These are phyloP conservation scores for Phyllostomus discolor DNA, from an alignment of 2,113 vertebrate species.

Conservation along the genomic window DNA sequence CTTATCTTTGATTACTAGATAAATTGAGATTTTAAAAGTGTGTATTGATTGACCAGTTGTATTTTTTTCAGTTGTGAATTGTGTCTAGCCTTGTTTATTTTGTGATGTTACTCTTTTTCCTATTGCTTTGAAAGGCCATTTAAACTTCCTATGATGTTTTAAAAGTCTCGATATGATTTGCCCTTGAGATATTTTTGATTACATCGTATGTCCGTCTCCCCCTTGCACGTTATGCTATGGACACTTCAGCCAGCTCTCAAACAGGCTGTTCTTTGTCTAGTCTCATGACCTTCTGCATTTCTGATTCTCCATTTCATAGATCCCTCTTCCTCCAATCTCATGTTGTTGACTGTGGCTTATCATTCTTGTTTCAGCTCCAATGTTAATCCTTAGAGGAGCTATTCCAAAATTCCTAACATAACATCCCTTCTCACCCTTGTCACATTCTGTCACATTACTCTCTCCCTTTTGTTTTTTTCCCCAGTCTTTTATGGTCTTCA, in stretches of 20 bases:
- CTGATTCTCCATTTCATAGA: background rate
- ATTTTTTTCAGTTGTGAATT: slow-evolving; percentile 17
- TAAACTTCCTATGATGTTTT: background rate
- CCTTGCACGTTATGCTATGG: background rate
- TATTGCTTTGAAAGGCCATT: background rate
- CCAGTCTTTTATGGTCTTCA: background rate
- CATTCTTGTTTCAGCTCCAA: background rate
- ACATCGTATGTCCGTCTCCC: background rate
- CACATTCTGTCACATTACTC: background rate
- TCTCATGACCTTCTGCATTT: background rate
- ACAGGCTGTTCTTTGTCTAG: background rate
- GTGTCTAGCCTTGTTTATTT: background rate
- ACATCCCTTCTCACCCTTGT: background rate
- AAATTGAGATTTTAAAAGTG: background rate
- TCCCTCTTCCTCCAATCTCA: background rate
- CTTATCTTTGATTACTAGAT: background rate
- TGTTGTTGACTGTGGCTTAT: background rate
- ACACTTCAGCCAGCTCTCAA: background rate
- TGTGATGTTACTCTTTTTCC: background rate
- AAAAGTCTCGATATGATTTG: background rate
- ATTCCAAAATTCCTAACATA: background rate
- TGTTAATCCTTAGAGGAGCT: background rate
- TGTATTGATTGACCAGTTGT: background rate
- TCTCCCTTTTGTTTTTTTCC: background rate
- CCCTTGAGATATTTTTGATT: background rate